Evolutionary conservation across 2,888 invertebrate genomes (phyloP), one percentile per base, ranked within the genome.

Genomic region (Cacoxenus indagator): DNA sequence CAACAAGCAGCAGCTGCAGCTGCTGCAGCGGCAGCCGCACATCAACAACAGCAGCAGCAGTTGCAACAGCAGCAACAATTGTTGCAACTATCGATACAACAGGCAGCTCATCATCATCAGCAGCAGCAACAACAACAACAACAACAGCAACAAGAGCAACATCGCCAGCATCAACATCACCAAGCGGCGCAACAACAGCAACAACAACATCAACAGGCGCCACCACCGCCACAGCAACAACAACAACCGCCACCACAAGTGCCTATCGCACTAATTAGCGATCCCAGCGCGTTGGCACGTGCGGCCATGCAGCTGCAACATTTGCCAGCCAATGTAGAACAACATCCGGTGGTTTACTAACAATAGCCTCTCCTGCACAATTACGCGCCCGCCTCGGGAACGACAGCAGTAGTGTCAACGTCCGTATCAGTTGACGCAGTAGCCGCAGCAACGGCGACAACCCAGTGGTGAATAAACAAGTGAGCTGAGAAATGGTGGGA

Each of bases 291-390:
- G 59, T 74, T 88, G 78, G 87, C 87, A 27, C 83, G 87, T n/a
- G 87, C 87, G 48, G 85, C 87, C 68, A 87, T 88, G 83, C 87
- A 87, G 76, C 70, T 88, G 70, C 87, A 88, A 72, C 87, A 87
- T 78, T 78, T 88, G 77, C 87, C 88, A 69, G 79, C 84, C 62
- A 87, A 87, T 75, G 88, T 88, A 43, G 88, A 88, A 69, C 87
- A 88, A 70, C 88, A 88, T 80, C 87, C 88, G 64, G 87, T 87
- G 73, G 87, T 88, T 75, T 88, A 88, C 83, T 88, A 87, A 84
- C 85, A 84, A 77, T 81, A 85, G 83, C 84, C 78, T 67, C 75
- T 78, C 65, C 70, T 83, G 83, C 83, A 71, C 70, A 80, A 76
- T 73, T 73, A 76, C 71, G 72, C 78, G 48, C 59, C 54, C 59